A percentile compares a stretch with the other conserved stretches of the same genome.
These are phyloP conservation scores for Nomada ruficornis DNA, from an alignment of 2,888 invertebrate species.

Conservation along the genomic window DNA sequence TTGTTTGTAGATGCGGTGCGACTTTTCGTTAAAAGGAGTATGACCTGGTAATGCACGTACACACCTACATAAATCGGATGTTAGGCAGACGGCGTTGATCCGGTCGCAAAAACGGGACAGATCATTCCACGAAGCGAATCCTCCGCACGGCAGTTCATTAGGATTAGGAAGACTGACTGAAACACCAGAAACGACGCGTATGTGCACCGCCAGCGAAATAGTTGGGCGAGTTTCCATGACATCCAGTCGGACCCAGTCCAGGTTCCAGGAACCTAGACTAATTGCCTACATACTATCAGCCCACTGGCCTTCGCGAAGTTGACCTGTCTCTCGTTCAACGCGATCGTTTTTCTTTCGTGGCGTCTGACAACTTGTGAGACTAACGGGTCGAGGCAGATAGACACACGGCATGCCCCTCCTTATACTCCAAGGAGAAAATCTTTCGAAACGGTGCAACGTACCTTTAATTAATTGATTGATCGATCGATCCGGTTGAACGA, in stretches of 20 bases:
- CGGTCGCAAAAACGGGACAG: conserved; percentile 55
- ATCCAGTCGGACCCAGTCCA: conserved; percentile 38
- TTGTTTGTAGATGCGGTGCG: neutral
- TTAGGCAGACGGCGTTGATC: conserved; percentile 41
- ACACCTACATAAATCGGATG: neutral
- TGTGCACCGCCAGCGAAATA: conserved; percentile 27
- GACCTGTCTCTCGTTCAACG: conserved; percentile 66
- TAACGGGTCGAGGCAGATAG: conserved; percentile 36
- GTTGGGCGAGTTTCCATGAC: conserved; percentile 59
- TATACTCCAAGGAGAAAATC: conserved; percentile 36
- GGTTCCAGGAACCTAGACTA: conserved; percentile 73
- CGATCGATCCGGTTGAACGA: conserved; percentile 32
- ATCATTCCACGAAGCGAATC: conserved; percentile 1
- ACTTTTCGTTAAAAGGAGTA: conserved; percentile 7
- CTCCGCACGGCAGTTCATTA: conserved; percentile 38
- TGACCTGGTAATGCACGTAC: neutral
- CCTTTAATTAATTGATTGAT: conserved; percentile 58
- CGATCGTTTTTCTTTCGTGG: conserved; percentile 53
- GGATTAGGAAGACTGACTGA: conserved; percentile 34
- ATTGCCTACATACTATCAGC: conserved; percentile 75
- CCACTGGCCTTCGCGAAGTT: conserved; percentile 56
- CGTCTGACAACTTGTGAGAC: neutral
- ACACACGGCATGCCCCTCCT: conserved; percentile 8
- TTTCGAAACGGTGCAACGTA: conserved; percentile 35
- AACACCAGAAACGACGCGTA: conserved; percentile 47